Base-by-base conservation (phyloP, 2,888 invertebrate genomes). In the Lepidonotus clava region DNA sequence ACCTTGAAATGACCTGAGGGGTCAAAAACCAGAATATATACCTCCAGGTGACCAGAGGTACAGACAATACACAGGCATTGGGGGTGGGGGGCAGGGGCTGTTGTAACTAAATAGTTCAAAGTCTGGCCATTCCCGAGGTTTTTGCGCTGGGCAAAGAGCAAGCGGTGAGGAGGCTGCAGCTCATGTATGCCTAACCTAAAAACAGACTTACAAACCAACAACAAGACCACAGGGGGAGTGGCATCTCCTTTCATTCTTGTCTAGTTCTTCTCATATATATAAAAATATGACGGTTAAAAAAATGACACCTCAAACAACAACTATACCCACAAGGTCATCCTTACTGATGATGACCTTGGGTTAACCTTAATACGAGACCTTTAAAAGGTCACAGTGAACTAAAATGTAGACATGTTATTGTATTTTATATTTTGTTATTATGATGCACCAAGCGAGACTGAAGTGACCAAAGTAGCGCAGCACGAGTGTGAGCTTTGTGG, bases 161-260 rank as follows among this genome's bases (percentile, higher is more conserved):
- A 71, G 71, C 71, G 38, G 71, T 71, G 38, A 14, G 34, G 71
- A 71, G 71, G 71, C 71, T 36, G 38, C 71, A 71, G 71, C 38
- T 36, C 14, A 71, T n/a, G n/a, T 71, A 71, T 34, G 71, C 14
- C 71, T 71, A 71, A 14, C 71, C 71, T 71, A 71, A 71, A 32
- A 61, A 71, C 36, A 71, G 71, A 71, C 71, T 18, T 71, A 71
- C 34, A 71, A 24, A 71, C 71, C 34, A 71, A 61, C 71, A 71
- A 71, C 71, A 71, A 32, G 32, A 28, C 71, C 71, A 71, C 38
- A 6, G 18, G 38, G 71, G 71, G 11, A 34, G 38, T 36, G 21
- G 71, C 38, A 21, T 34, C 36, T 34, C 71, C n/a, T 34, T 71
- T 71, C 71, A 36, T 71, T 71, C 71, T 36, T 71, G 34, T 38